Base-by-base conservation (phyloP, 2,888 invertebrate species). In the Cistogaster globosa region DNA sequence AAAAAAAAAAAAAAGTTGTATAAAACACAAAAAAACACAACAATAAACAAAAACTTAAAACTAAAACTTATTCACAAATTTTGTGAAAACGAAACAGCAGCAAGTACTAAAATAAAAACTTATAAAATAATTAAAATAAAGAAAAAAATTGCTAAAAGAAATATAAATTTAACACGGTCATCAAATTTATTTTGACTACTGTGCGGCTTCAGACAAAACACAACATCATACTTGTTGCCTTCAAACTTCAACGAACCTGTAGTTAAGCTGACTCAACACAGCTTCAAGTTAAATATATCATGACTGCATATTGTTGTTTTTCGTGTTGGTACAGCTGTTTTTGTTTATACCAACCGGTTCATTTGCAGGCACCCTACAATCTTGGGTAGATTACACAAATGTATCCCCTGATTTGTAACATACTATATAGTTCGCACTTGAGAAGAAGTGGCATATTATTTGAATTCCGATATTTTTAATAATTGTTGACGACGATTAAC, bases 251-350 rank as follows among this genome's bases (percentile, higher is more conserved):
- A n/a, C 53, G 22, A 63, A 62, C 45, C 16, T 12, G 2, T 11
- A 8, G 32, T 65, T 58, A 38, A 45, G 2, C 0, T 20, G 14
- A 69, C 48, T 42, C 18, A 81, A 81, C 72, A 78, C 42, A 74
- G 63, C 68, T 63, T 74, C 53, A 81, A 55, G 45, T 53, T 6
- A 1, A 6, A 22, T 45, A 20, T 18, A 7, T 6, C n/a, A 26
- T 9, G n/a, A 45, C 26, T 26, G 26, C 7, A 8, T 8, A 58
- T 14, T 20, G 9, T 69, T 63, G 42, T 42, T 4, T 51, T 53
- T 36, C 8, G 16, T 81, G 53, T 75, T 67, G n/a, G 45, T 83
- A 68, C 84, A 84, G 80, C 79, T 84, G 80, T 84, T 80, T 83
- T 68, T 36, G 55, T 81, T 58, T 62, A 62, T 42, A 38, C 14